phyloP scores from a whole-genome alignment of 1,140 invertebrate genomes.

The Teleopsis dalmanni region DNA sequence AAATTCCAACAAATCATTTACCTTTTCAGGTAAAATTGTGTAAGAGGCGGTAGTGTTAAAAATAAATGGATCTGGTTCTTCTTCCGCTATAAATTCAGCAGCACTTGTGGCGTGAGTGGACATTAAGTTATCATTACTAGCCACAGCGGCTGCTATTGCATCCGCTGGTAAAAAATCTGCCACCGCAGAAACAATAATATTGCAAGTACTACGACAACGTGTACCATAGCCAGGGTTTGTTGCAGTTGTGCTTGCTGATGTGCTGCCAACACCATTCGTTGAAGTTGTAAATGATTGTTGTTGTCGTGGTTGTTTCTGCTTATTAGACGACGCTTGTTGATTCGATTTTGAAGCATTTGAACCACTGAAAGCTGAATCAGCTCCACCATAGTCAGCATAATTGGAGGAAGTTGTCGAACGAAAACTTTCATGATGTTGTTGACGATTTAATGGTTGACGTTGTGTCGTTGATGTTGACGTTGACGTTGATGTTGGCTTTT shows the following conservation, averaged over 20 bases:
- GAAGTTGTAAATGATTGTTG: conserved; percentile 1
- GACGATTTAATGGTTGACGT: not conserved
- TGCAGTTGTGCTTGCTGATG: not conserved
- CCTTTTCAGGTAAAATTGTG: conserved; percentile 32
- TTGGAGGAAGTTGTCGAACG: conserved; percentile 36
- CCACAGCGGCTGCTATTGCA: not conserved
- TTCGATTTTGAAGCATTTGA: conserved; percentile 25
- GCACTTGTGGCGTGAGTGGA: conserved; percentile 4
- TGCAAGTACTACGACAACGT: conserved; percentile 60
- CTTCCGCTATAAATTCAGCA: conserved; percentile 1
- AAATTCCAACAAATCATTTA: conserved; percentile 1
- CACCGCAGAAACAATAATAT: conserved; percentile 53
- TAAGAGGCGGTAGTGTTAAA: conserved; percentile 29
- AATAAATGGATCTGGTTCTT: conserved; percentile 23
- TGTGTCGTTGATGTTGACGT: not conserved
- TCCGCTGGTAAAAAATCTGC: conserved; percentile 33
- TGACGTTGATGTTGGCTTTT: not conserved
- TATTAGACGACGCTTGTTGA: not conserved
- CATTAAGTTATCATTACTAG: not conserved
- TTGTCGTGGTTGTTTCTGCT: not conserved
- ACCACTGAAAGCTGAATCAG: conserved; percentile 38
- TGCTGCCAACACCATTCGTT: not conserved
- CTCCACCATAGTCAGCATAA: conserved; percentile 20
- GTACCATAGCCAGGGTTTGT: conserved; percentile 24
- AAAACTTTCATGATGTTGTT: conserved; percentile 26